Evolutionary conservation across 2,888 invertebrate species (phyloP).

Genomic region (Lasioglossum vierecki): DNA sequence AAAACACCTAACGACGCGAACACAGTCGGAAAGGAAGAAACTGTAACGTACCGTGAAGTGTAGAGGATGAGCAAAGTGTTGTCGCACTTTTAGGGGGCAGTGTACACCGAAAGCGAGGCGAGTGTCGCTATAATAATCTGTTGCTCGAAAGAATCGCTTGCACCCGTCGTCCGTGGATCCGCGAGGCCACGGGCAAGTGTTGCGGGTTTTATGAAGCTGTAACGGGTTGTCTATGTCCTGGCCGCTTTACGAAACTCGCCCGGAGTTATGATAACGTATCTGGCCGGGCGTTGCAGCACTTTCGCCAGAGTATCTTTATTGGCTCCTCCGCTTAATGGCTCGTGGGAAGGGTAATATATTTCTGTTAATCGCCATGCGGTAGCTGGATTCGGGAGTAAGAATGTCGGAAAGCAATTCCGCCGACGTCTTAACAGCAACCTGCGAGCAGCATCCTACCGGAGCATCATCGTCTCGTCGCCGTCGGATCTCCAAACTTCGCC

Average conservation of each 20-base stretch:
- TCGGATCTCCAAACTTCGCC: not conserved
- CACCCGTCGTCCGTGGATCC: not conserved
- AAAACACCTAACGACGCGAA: no score
- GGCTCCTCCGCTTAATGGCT: constrained; percentile 48
- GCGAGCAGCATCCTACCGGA: not conserved
- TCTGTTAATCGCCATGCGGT: constrained; percentile 46
- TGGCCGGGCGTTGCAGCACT: constrained; percentile 37
- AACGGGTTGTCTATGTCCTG: constrained; percentile 48
- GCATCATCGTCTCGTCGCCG: not conserved
- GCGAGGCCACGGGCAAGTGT: constrained; percentile 43
- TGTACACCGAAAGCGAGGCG: not conserved
- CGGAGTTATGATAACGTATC: constrained; percentile 63
- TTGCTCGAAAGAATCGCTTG: not conserved
- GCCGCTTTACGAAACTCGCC: constrained; percentile 34
- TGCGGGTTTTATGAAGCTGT: constrained; percentile 60
- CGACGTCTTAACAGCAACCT: constrained; percentile 15
- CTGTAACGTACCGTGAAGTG: not conserved
- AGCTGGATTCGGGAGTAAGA: constrained; percentile 36
- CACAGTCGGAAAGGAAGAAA: not conserved
- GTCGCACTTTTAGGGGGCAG: not conserved
- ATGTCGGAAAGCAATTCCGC: constrained; percentile 21
- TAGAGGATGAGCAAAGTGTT: not conserved
- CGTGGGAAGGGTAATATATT: constrained; percentile 50
- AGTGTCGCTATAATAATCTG: not conserved
- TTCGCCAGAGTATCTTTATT: constrained; percentile 53